Percentiles rank a stretch among this genome's conserved stretches.
These are phyloP conservation scores for Agrotis segetum DNA, from an alignment of 2,888 invertebrate genomes.

Conservation along the genomic window DNA sequence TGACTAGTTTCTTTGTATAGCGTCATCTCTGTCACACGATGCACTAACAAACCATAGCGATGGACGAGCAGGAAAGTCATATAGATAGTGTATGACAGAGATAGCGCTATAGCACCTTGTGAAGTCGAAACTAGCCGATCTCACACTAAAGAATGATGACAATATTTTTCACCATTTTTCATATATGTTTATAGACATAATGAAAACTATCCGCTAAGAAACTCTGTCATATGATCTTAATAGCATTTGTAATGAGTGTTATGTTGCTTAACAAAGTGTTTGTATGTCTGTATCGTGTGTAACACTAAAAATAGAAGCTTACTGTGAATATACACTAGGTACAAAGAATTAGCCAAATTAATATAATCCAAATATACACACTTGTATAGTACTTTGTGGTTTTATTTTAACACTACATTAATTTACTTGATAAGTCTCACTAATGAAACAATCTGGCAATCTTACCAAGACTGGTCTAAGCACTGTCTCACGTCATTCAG, in stretches of 20 bases:
- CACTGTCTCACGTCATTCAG: too few species aligned
- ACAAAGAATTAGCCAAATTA: constrained; percentile 82
- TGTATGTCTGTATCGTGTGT: constrained; percentile 51
- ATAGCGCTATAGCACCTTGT: too few species aligned
- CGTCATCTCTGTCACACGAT: too few species aligned
- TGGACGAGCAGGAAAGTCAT: too few species aligned
- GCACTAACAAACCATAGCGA: too few species aligned
- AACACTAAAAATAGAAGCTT: constrained; percentile 56
- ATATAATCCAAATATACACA: constrained; percentile 75
- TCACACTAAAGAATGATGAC: too few species aligned
- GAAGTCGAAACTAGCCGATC: too few species aligned
- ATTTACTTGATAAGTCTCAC: too few species aligned
- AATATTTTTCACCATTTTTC: neutral
- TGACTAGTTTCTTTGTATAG: too few species aligned
- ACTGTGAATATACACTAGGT: constrained; percentile 70
- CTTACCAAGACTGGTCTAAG: neutral
- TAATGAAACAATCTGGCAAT: neutral
- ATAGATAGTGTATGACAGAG: too few species aligned
- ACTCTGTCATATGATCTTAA: constrained; percentile 31
- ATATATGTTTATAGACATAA: neutral
- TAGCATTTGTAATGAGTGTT: constrained; percentile 37
- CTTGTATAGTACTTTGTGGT: constrained; percentile 55
- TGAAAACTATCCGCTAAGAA: neutral
- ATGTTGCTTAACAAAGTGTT: constrained; percentile 14
- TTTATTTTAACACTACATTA: constrained; percentile 42